These are phyloP conservation scores for Tenualosa ilisha DNA, from an alignment of 2,797 vertebrate species.

Conservation along the genomic window DNA sequence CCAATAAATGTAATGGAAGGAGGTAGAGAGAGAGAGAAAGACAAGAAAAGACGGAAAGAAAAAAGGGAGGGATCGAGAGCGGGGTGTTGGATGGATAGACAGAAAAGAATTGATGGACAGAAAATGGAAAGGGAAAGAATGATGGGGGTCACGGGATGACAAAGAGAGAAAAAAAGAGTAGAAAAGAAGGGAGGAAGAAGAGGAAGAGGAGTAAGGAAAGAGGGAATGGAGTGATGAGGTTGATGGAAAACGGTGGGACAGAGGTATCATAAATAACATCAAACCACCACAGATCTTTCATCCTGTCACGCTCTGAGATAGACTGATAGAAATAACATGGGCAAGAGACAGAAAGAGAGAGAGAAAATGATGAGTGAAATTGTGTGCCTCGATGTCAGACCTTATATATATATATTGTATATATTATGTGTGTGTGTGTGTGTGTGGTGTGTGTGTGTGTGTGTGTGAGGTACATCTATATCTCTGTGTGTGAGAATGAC, in stretches of 20 bases:
- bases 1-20: conserved; percentile 60
- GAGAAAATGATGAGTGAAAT: neutral
- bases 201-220: neutral
- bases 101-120: conserved; percentile 2
- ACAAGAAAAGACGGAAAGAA: neutral
- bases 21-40: conserved; percentile 33
- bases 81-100: neutral
- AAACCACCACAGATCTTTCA: neutral
- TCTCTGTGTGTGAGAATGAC: neutral
- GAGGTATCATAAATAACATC: conserved; percentile 10
- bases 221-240: neutral
- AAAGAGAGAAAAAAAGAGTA: neutral
- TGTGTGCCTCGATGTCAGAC: neutral
- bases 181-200: neutral
- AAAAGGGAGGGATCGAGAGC: neutral
- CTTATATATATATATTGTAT: neutral
- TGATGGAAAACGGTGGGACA: neutral
- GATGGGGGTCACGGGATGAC: conserved; percentile 1
- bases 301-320: neutral
- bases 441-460: neutral
- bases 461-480: neutral
- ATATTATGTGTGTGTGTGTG: neutral
- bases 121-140: neutral
- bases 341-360: neutral
- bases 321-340: conserved; percentile 5